A percentile compares a stretch with the other conserved stretches of the same genome.
Conservation (phyloP, 23 tunicate species). For the Trididemnum clinides region DNA sequence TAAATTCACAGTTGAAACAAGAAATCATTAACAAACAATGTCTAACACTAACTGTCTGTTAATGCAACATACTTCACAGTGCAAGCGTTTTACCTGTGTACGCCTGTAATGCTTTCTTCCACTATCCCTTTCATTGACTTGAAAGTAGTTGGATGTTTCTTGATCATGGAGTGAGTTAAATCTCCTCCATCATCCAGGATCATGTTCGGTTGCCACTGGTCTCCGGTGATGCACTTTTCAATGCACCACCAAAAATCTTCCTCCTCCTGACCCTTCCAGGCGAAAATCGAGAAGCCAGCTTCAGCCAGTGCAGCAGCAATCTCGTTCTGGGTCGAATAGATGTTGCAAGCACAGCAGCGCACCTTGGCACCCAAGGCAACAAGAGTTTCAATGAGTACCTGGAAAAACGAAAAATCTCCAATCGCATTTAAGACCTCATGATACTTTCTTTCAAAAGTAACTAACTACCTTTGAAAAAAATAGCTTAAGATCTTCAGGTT, state of each 20-base stretch:
- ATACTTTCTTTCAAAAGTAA: background rate
- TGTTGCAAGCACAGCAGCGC: constrained; percentile 96
- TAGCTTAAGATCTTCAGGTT: no score
- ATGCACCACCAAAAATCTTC: constrained; percentile 99
- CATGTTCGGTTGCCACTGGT: constrained; percentile 95
- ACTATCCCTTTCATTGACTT: constrained; percentile 95
- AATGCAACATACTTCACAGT: no score
- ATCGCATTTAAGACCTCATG: background rate
- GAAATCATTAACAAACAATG: no score
- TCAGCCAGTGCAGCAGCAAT: constrained; percentile 96
- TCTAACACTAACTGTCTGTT: no score
- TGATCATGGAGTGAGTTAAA: constrained; percentile 95
- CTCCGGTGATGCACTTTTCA: constrained; percentile 87
- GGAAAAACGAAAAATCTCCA: background rate
- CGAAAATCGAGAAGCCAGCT: constrained; percentile 77
- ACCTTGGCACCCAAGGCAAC: constrained; percentile 78
- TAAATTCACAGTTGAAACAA: no score
- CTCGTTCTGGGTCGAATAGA: constrained; percentile 96
- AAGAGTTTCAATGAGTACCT: constrained; percentile 89
- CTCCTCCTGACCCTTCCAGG: constrained; percentile 99
- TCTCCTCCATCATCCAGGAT: constrained; percentile 99
- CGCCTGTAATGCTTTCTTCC: constrained; percentile 98
- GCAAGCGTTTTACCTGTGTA: constrained; percentile 97
- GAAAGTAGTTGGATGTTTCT: constrained; percentile 85
- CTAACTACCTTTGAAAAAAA: no score